Conservation (phyloP, 2,888 invertebrate species). For the Hymenopus coronatus region DNA sequence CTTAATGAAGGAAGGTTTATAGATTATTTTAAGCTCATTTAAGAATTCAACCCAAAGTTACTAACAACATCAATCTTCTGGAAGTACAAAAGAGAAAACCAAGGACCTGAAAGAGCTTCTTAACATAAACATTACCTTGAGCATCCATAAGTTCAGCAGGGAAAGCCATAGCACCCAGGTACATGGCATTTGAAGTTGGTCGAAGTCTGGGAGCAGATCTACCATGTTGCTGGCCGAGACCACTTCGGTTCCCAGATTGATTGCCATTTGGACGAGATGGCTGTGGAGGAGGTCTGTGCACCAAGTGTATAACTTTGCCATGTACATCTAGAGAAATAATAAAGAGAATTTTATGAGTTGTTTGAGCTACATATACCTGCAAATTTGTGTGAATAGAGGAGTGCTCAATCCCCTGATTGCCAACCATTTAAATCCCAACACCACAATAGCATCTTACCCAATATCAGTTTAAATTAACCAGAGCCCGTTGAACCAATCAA, state of each 20-base stretch:
- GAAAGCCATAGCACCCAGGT: conserved; percentile 58
- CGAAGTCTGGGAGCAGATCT: conserved; percentile 36
- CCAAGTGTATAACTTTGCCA: conserved; percentile 90
- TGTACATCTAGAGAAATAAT: conserved; percentile 65
- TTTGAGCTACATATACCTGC: too few species aligned
- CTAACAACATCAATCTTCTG: too few species aligned
- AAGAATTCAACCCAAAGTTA: too few species aligned
- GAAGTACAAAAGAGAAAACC: too few species aligned
- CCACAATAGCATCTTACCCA: too few species aligned
- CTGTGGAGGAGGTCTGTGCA: conserved; percentile 79
- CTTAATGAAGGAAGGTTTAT: too few species aligned
- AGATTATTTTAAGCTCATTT: too few species aligned
- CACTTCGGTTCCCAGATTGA: conserved; percentile 40
- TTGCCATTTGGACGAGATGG: conserved; percentile 37
- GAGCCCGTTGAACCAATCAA: too few species aligned
- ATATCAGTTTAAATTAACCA: too few species aligned
- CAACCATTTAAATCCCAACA: too few species aligned
- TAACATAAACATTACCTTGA: conserved; percentile 2
- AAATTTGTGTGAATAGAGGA: neutral
- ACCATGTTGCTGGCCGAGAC: conserved; percentile 31
- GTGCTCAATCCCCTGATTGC: too few species aligned
- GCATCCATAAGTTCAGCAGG: conserved; percentile 50
- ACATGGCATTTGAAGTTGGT: conserved; percentile 53
- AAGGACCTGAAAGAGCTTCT: too few species aligned
- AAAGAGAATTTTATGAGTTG: neutral